Evolutionary conservation across 2,113 vertebrate species (phyloP).

Genomic region (Grammomys dolichurus): DNA sequence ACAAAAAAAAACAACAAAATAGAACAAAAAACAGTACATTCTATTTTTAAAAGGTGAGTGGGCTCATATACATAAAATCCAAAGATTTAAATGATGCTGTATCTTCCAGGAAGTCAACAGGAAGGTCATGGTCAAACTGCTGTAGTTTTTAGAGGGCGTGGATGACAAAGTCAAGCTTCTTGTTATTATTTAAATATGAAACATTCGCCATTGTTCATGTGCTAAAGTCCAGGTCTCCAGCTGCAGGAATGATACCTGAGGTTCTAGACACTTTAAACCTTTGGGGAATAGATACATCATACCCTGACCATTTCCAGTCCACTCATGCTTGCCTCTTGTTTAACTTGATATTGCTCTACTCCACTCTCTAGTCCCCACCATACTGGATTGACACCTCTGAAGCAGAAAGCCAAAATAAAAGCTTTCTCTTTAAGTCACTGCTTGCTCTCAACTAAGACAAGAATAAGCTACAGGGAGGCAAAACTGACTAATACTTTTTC

Average conservation of each 20-base stretch:
- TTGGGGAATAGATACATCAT: neutral
- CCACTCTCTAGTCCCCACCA: neutral
- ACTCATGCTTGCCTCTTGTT: neutral
- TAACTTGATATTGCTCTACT: neutral
- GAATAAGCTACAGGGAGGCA: neutral
- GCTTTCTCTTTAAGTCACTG: neutral
- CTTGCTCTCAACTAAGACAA: neutral
- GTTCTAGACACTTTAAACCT: neutral
- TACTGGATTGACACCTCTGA: neutral
- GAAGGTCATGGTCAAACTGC: neutral
- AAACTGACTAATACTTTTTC: neutral
- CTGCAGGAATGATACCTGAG: neutral
- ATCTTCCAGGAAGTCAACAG: neutral
- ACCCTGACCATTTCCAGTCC: neutral
- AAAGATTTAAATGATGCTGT: constrained; percentile 24
- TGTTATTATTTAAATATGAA: neutral
- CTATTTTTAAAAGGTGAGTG: neutral
- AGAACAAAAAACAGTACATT: constrained; percentile 5
- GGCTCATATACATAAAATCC: neutral
- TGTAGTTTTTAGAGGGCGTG: neutral
- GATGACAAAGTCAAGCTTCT: neutral
- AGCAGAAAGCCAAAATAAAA: neutral
- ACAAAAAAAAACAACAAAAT: neutral
- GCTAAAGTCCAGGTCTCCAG: neutral
- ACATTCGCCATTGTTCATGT: neutral